Evolutionary conservation across 2,888 invertebrate genomes (phyloP).

Genomic region (Synanthedon tipuliformis): DNA sequence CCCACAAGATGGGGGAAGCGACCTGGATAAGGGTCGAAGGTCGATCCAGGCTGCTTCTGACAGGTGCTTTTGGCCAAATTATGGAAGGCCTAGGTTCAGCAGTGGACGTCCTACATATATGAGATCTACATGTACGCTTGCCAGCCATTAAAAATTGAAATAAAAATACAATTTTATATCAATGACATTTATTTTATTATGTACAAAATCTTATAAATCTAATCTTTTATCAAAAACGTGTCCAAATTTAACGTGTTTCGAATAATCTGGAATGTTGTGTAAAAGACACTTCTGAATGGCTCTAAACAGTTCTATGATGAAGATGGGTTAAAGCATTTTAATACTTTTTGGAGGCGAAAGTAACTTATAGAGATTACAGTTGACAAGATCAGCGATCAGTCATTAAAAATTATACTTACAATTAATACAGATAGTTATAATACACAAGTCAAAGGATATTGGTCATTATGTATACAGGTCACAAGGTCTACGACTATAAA

Average conservation of each 20-base stretch:
- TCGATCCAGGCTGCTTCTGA: too few relatives aligned
- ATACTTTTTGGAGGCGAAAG: conserved; percentile 26
- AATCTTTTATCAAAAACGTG: conserved; percentile 65
- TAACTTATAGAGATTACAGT: conserved; percentile 12
- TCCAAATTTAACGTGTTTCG: conserved; percentile 61
- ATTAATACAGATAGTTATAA: conserved; percentile 12
- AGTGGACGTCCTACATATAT: too few relatives aligned
- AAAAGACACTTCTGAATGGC: conserved; percentile 60
- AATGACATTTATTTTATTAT: conserved; percentile 71
- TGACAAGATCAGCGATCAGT: conserved; percentile 12
- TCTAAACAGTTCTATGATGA: conserved; percentile 47
- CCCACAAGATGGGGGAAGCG: too few relatives aligned
- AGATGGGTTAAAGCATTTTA: conserved; percentile 42
- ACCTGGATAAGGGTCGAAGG: too few relatives aligned
- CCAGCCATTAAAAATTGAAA: conserved; percentile 8
- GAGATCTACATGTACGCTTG: too few relatives aligned
- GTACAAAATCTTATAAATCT: conserved; percentile 69
- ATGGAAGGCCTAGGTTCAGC: too few relatives aligned
- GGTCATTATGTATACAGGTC: conserved; percentile 51
- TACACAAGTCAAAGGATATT: conserved; percentile 35
- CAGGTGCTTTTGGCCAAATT: too few relatives aligned
- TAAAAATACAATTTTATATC: conserved; percentile 38
- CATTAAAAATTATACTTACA: conserved; percentile 7
- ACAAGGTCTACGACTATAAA: conserved; percentile 56
- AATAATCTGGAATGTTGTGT: conserved; percentile 64